Percentiles rank a stretch among this genome's conserved stretches.
phyloP scores from a whole-genome alignment of 2,888 invertebrate species.

The Erebia epiphron region DNA sequence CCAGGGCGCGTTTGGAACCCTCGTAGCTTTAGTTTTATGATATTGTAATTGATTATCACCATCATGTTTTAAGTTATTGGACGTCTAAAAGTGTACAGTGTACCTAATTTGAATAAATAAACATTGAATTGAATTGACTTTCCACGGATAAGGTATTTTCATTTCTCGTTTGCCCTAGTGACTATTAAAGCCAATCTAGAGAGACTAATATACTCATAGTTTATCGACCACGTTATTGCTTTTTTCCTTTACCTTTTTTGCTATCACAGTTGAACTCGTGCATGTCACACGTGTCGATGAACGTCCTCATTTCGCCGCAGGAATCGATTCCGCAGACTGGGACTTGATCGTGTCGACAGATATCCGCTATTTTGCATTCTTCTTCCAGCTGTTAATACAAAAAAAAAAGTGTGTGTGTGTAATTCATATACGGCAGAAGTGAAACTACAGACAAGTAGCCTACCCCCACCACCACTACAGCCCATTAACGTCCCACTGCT shows the following conservation, averaged over 20 bases:
- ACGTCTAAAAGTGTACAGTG: too few relatives aligned
- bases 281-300: conserved; percentile 74
- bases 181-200: background rate
- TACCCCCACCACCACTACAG: too few relatives aligned
- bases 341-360: conserved; percentile 73
- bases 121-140: too few relatives aligned
- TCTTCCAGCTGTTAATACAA: conserved; percentile 57
- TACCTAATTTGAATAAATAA: too few relatives aligned
- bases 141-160: too few relatives aligned
- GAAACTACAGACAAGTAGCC: too few relatives aligned
- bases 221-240: conserved; percentile 9
- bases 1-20: too few relatives aligned
- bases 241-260: conserved; percentile 58
- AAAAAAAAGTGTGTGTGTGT: background rate
- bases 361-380: conserved; percentile 74
- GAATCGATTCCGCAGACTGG: conserved; percentile 73
- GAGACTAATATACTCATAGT: background rate
- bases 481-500: too few relatives aligned
- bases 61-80: too few relatives aligned
- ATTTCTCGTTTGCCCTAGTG: background rate
- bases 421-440: too few relatives aligned
- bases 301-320: conserved; percentile 74
- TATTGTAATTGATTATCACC: too few relatives aligned
- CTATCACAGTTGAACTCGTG: conserved; percentile 76
- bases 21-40: too few relatives aligned